Percentiles rank a stretch among this genome's conserved stretches.
phyloP scores from a whole-genome alignment of 2,888 invertebrate species.

The Carabus problematicus region DNA sequence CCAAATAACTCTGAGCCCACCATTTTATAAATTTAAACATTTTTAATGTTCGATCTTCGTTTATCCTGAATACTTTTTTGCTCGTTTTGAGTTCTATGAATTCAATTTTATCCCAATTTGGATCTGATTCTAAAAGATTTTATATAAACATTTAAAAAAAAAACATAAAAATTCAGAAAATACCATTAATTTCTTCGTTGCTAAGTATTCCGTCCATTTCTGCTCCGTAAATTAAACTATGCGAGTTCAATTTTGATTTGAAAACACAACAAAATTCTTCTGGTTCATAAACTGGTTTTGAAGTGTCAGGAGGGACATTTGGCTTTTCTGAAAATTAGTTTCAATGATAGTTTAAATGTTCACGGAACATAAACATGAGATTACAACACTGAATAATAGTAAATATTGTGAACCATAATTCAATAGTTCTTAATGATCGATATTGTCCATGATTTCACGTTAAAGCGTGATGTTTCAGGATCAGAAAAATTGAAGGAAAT shows the following conservation, averaged over 20 bases:
- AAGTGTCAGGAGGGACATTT: slow-evolving; percentile 18
- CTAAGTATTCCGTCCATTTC: slow-evolving; percentile 29
- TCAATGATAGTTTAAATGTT: neutral
- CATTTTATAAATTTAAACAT: slow-evolving; percentile 33
- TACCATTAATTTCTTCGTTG: slow-evolving; percentile 24
- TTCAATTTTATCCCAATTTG: slow-evolving; percentile 24
- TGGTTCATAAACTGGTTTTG: slow-evolving; percentile 27
- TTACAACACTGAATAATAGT: neutral
- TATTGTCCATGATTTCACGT: no score
- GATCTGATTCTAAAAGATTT: slow-evolving; percentile 13
- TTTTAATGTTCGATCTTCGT: slow-evolving; percentile 27
- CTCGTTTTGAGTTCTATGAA: slow-evolving; percentile 36
- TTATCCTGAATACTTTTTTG: slow-evolving; percentile 15
- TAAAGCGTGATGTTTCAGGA: no score
- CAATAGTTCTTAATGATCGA: no score
- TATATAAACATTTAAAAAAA: neutral
- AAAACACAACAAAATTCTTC: slow-evolving; percentile 39
- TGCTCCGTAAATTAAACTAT: slow-evolving; percentile 27
- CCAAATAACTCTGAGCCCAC: slow-evolving; percentile 32
- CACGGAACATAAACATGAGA: no score
- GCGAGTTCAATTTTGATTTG: slow-evolving; percentile 28
- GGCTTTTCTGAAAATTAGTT: slow-evolving; percentile 17
- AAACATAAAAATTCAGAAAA: neutral
- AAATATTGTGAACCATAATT: neutral
- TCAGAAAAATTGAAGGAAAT: no score